Evolutionary conservation across 1,140 invertebrate species (phyloP).

Genomic region (Drosophila ohnishii): DNA sequence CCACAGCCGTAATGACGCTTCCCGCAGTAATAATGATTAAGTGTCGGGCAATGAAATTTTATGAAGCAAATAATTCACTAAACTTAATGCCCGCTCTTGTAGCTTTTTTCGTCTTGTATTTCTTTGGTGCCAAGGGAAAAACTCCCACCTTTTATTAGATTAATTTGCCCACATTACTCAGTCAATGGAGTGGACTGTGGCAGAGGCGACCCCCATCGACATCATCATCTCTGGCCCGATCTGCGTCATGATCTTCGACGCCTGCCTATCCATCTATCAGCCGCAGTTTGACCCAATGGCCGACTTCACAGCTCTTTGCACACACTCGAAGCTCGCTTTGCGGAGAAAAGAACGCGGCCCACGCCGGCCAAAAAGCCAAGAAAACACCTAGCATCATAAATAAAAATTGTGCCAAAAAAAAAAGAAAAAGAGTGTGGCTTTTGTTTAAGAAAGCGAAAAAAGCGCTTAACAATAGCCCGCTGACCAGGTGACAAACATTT

Average conservation of each 20-base stretch:
- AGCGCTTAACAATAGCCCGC: conserved; percentile 33
- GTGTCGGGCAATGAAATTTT: conserved; percentile 56
- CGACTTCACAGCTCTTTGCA: conserved; percentile 76
- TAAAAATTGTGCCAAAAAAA: conserved; percentile 49
- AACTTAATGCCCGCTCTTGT: conserved; percentile 38
- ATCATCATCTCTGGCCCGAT: conserved; percentile 33
- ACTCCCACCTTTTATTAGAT: conserved; percentile 81
- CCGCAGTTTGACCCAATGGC: conserved; percentile 77
- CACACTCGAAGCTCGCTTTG: conserved; percentile 21
- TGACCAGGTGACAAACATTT: conserved; percentile 56
- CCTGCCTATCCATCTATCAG: conserved; percentile 66
- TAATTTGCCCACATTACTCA: conserved; percentile 75
- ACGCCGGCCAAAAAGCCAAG: conserved; percentile 27
- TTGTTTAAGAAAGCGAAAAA: conserved; percentile 47
- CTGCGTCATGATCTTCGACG: conserved; percentile 66
- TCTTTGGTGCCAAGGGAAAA: conserved; percentile 21
- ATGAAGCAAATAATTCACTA: conserved; percentile 58
- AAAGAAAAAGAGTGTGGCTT: conserved; percentile 20
- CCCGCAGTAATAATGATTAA: conserved; percentile 52
- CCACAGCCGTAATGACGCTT: conserved; percentile 18
- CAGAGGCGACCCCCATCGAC: conserved; percentile 55
- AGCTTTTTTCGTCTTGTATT: conserved; percentile 6
- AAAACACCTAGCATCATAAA: conserved; percentile 40
- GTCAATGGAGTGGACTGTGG: conserved; percentile 25
- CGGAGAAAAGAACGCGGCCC: conserved; percentile 39